These are phyloP conservation scores for Argynnis bischoffii DNA, from an alignment of 2,888 invertebrate species.

Conservation along the genomic window DNA sequence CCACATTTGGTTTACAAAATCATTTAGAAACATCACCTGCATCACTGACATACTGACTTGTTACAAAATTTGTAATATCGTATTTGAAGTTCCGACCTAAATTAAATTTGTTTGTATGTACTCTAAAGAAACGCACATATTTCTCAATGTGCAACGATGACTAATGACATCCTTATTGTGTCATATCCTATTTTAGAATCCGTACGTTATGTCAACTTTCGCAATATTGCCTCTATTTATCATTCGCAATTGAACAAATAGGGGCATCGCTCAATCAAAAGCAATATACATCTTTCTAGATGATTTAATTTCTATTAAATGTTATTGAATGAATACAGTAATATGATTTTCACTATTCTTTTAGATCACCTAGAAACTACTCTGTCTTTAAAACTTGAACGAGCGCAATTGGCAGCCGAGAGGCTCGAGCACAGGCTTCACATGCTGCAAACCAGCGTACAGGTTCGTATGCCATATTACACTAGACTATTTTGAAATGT, in stretches of 20 bases:
- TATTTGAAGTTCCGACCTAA: slow-evolving; percentile 44
- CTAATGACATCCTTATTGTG: slow-evolving; percentile 58
- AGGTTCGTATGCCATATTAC: slow-evolving; percentile 52
- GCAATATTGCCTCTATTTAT: slow-evolving; percentile 59
- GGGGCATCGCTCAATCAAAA: slow-evolving; percentile 66
- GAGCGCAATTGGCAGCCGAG: slow-evolving; percentile 76
- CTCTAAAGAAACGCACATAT: slow-evolving; percentile 36
- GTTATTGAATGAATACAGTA: slow-evolving; percentile 36
- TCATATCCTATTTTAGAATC: slow-evolving; percentile 75
- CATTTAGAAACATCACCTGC: neutral
- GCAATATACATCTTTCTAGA: slow-evolving; percentile 55
- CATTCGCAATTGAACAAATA: slow-evolving; percentile 67
- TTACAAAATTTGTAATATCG: slow-evolving; percentile 25
- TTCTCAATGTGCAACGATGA: slow-evolving; percentile 47
- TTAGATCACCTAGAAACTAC: slow-evolving; percentile 76
- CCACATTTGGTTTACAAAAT: too few species aligned
- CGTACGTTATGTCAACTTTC: slow-evolving; percentile 61
- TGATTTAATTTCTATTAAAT: too few species aligned
- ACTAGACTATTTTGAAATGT: neutral
- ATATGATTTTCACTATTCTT: slow-evolving; percentile 41
- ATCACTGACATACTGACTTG: slow-evolving; percentile 14
- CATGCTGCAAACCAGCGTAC: slow-evolving; percentile 72
- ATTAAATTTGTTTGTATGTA: slow-evolving; percentile 39
- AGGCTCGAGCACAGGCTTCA: slow-evolving; percentile 73
- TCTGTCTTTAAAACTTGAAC: slow-evolving; percentile 71